Evolutionary conservation across 64 coral and sea anemone species (phyloP), one percentile per base, ranked within the genome.

Genomic region (Cladopsammia gracilis): DNA sequence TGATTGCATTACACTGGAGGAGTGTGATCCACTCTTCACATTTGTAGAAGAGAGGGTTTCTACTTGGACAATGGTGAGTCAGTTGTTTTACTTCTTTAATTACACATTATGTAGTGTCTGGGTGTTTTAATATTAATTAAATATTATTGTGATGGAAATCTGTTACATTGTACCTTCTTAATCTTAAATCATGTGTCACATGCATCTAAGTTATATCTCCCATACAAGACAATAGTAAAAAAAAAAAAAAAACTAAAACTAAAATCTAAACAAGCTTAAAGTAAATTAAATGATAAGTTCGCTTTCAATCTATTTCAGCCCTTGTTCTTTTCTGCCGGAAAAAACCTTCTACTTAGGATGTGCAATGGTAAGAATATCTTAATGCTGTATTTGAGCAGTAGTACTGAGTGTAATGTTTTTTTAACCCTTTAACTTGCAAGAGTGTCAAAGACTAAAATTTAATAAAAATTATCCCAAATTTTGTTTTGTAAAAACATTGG

Each of bases 41-140:
- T 96, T 98, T 98, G 97, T 98, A 10, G 97, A 98, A 84, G 94
- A 98, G 91, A 88, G 75, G 62, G 97, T 98, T 48, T 95, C 90
- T 68, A 96, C 91, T 16, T 98, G 97, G 97, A 98, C 96, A 49
- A 96, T 87, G 80, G 96, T 98, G 86, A 85, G 90, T 15, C 19
- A 85, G 19, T 85, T 66, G 48, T 47, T 3, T 62, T 13, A 44
- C 22, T 77, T 76, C 59, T 53, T 13, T 56, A 77, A 48, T 24
- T 57, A 44, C 18, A 76, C 3, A 67, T 45, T 86, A 9, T 2
- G 2, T 34, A 34, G 34, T 34, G 34, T 34, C 34, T 34, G 34
- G 34, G 34, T 34, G 34, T 34, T 34, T 34, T 34, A 34, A 34
- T 34, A 34, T 34, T 34, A 34, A 34, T 34, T 1, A 34, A 34